Base-by-base conservation (phyloP, 2,888 invertebrate species). In the Sarcophaga rosellei region DNA sequence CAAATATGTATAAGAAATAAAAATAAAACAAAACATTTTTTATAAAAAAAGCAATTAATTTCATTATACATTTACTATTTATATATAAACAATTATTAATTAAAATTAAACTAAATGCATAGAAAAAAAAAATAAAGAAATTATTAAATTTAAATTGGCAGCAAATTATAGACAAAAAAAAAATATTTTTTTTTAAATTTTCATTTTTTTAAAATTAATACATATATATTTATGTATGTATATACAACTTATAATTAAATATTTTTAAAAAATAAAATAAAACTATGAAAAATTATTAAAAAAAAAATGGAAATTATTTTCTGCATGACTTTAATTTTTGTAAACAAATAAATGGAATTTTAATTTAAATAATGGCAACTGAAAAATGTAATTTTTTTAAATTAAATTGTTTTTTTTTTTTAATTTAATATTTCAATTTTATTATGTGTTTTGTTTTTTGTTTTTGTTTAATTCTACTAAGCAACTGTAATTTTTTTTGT, bases 131-230 rank as follows among this genome's bases (percentile, higher is more conserved):
- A 76, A n/a, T n/a, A n/a, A 84, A 75, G 57, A 80, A 81, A 62
- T 66, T 35, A 65, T 85, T 45, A 79, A 87, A 87, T 87, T 84
- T 84, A 87, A 81, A 84, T 84, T 84, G 82, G 84, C 84, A 87
- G 84, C 84, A 87, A 87, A 86, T 84, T 70, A 80, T 81, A 69
- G 47, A 80, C 82, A 66, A 81, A 53, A 80, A 53, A 53, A n/a
- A 44, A 74, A 63, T 65, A 59, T 59, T 12, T 68, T 45, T 68
- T 81, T 57, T 57, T 66, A 73, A 66, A 73, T 70, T 70, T 72
- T 66, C 62, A 3, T 3, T 57, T 62, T 70, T 4, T 20, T 65
- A n/a, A n/a, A n/a, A n/a, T 76, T 45, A 66, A 35, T 35, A n/a
- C n/a, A n/a, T 35, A 45, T 35, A 74, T 45, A 17, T 79, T 82